A percentile compares a stretch with the other conserved stretches of the same genome.
phyloP scores from a whole-genome alignment of 2,888 invertebrate species.

The Eristalis tenax region DNA sequence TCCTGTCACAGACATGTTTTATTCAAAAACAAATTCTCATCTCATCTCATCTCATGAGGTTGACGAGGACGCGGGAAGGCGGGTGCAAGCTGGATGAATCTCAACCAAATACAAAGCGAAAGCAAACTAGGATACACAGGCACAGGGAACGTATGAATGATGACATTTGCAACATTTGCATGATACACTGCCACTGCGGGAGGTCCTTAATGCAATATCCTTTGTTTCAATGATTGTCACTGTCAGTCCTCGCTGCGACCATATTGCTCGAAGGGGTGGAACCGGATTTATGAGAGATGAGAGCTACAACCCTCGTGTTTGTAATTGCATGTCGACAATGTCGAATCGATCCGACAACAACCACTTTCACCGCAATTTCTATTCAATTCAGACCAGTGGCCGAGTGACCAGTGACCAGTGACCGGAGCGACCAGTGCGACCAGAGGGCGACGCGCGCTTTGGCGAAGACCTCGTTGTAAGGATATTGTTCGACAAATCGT shows the following conservation, averaged over 20 bases:
- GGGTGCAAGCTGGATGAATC: too few species aligned
- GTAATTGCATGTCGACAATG: conserved; percentile 26
- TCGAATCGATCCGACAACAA: conserved; percentile 19
- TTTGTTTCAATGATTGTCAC: conserved; percentile 6
- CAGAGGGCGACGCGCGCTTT: not conserved
- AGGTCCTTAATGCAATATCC: conserved; percentile 7
- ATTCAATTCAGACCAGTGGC: not conserved
- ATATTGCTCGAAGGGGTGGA: not conserved
- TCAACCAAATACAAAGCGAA: too few species aligned
- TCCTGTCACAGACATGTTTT: conserved; percentile 18
- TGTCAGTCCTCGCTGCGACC: not conserved
- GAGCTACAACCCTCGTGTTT: not conserved
- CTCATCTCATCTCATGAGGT: not conserved
- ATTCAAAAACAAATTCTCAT: conserved; percentile 21
- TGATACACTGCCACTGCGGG: not conserved
- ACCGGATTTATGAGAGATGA: not conserved
- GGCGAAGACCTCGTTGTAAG: not conserved
- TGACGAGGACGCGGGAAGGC: not conserved
- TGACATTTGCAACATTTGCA: conserved; percentile 15
- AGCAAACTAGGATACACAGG: not conserved
- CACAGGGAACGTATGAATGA: conserved; percentile 16
- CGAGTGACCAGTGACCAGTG: not conserved
- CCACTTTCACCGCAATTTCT: conserved; percentile 2
- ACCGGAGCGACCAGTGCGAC: not conserved
- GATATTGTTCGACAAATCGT: conserved; percentile 21